phyloP scores from a whole-genome alignment of 2,113 vertebrate species.

The Boleophthalmus pectinirostris region DNA sequence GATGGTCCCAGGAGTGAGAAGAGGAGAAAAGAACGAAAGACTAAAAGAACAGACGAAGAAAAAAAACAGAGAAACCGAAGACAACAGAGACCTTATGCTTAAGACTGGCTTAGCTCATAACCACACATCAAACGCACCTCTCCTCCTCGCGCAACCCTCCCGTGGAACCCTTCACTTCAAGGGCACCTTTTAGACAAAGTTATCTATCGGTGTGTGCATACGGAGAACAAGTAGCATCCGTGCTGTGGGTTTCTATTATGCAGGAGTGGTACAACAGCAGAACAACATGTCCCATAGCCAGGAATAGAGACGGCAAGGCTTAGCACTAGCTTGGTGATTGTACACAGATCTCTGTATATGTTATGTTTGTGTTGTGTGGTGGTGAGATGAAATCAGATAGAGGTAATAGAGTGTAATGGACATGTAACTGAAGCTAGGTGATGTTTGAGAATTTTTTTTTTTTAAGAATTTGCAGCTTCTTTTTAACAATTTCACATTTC shows the following conservation, averaged over 20 bases:
- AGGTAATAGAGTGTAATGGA: neutral
- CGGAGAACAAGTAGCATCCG: neutral
- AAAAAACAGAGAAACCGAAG: neutral
- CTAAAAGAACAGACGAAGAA: neutral
- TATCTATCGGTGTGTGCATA: neutral
- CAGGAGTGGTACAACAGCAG: neutral
- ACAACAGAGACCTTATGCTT: constrained; percentile 12
- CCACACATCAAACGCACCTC: constrained; percentile 1
- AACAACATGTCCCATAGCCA: constrained; percentile 3
- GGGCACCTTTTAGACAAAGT: constrained; percentile 11
- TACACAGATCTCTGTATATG: neutral
- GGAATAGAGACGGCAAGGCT: neutral
- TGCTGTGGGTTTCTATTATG: neutral
- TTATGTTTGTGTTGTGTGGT: neutral
- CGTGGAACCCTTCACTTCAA: constrained; percentile 2
- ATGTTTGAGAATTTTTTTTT: too few species aligned
- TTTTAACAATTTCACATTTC: too few species aligned
- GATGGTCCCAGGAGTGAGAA: neutral
- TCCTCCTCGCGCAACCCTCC: neutral
- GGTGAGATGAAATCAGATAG: neutral
- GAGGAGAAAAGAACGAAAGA: constrained; percentile 4
- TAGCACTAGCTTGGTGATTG: neutral
- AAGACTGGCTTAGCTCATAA: constrained; percentile 9
- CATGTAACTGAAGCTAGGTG: neutral
- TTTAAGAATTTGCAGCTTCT: too few species aligned